phyloP scores from a whole-genome alignment of 2,113 vertebrate genomes.

The Leiothrix lutea region DNA sequence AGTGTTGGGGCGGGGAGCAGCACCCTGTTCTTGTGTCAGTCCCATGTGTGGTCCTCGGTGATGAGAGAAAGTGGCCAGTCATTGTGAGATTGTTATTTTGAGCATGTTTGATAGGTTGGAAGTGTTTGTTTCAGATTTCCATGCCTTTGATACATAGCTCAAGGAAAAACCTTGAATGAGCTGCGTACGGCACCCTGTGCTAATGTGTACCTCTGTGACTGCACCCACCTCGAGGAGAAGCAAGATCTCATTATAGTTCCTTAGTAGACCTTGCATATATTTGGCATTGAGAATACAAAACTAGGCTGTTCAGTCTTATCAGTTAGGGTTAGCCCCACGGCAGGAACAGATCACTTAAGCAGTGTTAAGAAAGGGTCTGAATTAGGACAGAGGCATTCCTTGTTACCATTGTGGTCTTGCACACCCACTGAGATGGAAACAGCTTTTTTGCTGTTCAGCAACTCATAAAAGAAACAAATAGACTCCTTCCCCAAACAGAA shows the following conservation, averaged over 20 bases:
- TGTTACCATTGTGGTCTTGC: background rate
- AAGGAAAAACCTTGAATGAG: background rate
- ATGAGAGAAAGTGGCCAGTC: background rate
- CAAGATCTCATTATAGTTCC: background rate
- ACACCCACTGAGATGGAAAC: background rate
- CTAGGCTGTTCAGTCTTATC: background rate
- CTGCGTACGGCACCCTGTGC: background rate
- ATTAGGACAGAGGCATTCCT: background rate
- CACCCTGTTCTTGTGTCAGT: background rate
- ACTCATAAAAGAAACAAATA: background rate
- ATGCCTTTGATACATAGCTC: background rate
- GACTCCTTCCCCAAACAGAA: background rate
- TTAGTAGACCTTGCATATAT: background rate
- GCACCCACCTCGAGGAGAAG: background rate
- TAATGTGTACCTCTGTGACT: background rate
- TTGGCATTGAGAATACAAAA: background rate
- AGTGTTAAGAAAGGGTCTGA: background rate
- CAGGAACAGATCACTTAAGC: background rate
- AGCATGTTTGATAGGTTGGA: background rate
- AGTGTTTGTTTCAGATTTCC: background rate
- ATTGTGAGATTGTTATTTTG: background rate
- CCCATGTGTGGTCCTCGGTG: accelerated
- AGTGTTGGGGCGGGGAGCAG: background rate
- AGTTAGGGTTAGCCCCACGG: background rate
- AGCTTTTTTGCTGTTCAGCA: background rate